Evolutionary conservation across 2,888 invertebrate species (phyloP), one percentile per base, ranked within the genome.

Genomic region (Gibbula magus): DNA sequence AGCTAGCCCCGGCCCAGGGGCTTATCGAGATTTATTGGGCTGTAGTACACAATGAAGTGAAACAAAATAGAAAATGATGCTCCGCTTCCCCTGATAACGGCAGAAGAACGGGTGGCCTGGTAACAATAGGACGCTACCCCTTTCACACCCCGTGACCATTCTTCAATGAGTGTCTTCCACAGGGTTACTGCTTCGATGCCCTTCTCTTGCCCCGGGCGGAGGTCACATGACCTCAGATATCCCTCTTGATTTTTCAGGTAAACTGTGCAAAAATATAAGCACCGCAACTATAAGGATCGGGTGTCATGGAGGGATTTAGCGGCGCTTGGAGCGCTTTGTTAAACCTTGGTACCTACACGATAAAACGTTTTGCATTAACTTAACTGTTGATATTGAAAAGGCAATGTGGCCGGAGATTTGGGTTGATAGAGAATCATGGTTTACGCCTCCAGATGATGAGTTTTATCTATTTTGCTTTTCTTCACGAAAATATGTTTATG

Each of bases 291-390:
- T 61, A 25, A 61, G 18, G 61, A 61, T 61, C 61, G 29, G 61
- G 29, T 61, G 22, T 61, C 61, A 61, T 0, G 16, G 8, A 61
- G 29, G 61, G 13, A 25, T 22, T 29, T 61, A 61, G 61, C 61
- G 22, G 2, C 22, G 61, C 61, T 61, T 61, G 61, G 25, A 29
- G n/a, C 61, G 61, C 45, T 22, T 29, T 25, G 29, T 61, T 61
- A 16, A 29, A 16, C 61, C 29, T 61, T 61, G 61, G 61, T 61
- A 61, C 61, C 29, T 61, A 61, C 25, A 61, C 13, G 61, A 61
- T 61, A 61, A 61, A 61, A 61, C 61, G 61, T 61, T 61, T 61
- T 25, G 61, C 61, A 61, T 61, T 61, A 61, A 61, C 25, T 61
- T 61, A 61, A 61, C 61, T 29, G 61, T 25, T 10, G 16, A 29